These are phyloP conservation scores for Tinamus major DNA, from an alignment of 2,797 vertebrate genomes.

Conservation along the genomic window DNA sequence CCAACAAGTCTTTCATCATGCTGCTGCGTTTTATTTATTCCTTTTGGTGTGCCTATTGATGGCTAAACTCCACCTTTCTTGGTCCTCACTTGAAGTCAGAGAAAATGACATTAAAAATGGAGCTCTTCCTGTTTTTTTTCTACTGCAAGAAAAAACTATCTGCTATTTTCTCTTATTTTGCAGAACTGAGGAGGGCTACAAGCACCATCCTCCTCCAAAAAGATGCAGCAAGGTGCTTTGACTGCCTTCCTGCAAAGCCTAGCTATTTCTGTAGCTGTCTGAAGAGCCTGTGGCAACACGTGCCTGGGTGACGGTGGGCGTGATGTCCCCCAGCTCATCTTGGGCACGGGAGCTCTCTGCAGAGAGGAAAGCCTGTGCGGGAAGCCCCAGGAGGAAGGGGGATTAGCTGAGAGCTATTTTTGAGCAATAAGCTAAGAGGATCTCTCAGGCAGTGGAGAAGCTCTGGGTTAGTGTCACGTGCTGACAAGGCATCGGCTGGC, in stretches of 20 bases:
- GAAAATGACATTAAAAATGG: constrained; percentile 15
- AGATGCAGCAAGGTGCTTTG: neutral
- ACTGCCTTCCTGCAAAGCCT: neutral
- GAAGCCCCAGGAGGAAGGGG: fast-evolving
- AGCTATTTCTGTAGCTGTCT: no score
- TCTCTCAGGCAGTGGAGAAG: neutral
- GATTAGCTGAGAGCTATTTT: constrained; percentile 68
- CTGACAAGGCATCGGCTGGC: neutral
- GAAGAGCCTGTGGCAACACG: fast-evolving
- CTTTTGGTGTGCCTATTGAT: neutral
- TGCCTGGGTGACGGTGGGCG: neutral
- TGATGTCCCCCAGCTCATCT: neutral
- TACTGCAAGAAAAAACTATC: neutral
- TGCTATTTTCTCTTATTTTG: neutral
- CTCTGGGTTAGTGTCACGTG: neutral
- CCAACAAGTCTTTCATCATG: constrained; percentile 63
- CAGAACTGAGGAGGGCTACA: neutral
- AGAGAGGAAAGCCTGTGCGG: neutral
- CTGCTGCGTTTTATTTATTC: constrained; percentile 1
- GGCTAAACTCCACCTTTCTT: constrained; percentile 33
- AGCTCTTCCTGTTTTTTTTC: constrained; percentile 43
- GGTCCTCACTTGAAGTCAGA: neutral
- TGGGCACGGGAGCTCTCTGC: neutral
- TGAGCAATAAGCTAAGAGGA: constrained; percentile 65
- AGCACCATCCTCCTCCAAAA: neutral